A percentile compares a stretch with the other conserved stretches of the same genome.
Conservation (phyloP, 2,888 invertebrate species). For the Eupithecia subumbrata region DNA sequence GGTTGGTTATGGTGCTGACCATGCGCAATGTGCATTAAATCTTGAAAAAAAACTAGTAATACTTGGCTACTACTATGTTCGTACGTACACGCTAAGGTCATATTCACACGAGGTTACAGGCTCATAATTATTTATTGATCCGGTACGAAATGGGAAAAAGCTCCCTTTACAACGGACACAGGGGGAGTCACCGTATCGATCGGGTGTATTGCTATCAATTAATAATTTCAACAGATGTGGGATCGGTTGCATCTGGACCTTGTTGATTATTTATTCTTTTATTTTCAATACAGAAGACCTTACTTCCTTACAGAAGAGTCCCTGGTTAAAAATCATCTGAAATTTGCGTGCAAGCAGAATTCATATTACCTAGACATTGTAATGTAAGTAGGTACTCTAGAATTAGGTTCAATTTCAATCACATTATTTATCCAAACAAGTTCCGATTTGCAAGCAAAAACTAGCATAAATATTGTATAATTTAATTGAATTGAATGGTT, state of each 20-base stretch:
- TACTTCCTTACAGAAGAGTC: too few species aligned
- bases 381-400: neutral
- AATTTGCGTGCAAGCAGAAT: neutral
- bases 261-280: constrained; percentile 9
- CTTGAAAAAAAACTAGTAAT: constrained; percentile 36
- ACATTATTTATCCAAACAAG: constrained; percentile 1
- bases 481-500: constrained; percentile 1
- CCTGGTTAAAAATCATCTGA: neutral
- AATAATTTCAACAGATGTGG: constrained; percentile 46
- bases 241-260: constrained; percentile 38
- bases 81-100: constrained; percentile 59
- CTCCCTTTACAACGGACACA: constrained; percentile 58
- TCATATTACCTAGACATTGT: neutral
- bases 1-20: constrained; percentile 39
- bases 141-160: constrained; percentile 66
- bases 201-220: constrained; percentile 48
- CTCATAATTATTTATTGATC: constrained; percentile 73
- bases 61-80: constrained; percentile 14
- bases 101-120: constrained; percentile 70
- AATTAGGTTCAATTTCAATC: neutral
- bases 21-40: constrained; percentile 31
- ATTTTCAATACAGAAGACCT: too few species aligned
- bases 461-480: neutral
- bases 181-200: constrained; percentile 49
- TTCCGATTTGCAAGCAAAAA: neutral